phyloP scores from a whole-genome alignment of 2,797 vertebrate genomes.

The Mormyrus hasselquistii region DNA sequence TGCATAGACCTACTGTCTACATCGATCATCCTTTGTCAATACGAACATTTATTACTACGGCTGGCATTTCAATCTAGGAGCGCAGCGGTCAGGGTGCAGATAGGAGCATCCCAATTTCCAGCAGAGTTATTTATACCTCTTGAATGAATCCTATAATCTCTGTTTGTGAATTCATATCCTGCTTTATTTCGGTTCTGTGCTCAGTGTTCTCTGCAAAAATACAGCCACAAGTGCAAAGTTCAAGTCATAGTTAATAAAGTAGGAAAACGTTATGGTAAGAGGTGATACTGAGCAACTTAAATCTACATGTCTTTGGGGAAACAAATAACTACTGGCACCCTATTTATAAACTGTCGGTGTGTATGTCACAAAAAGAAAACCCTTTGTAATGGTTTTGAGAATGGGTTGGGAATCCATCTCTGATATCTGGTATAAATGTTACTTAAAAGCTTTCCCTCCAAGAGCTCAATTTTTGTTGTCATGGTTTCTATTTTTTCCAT shows the following conservation, averaged over 20 bases:
- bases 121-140: background rate
- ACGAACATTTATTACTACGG: background rate
- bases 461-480: background rate
- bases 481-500: background rate
- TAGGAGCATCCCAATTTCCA: background rate
- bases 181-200: background rate
- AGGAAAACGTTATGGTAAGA: background rate
- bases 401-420: background rate
- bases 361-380: background rate
- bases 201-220: background rate
- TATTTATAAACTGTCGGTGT: background rate
- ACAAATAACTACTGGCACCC: background rate
- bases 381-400: background rate
- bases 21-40: background rate
- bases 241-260: background rate
- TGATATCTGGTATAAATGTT: background rate
- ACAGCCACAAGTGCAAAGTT: background rate
- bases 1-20: background rate
- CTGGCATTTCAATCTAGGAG: background rate
- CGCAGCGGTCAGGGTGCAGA: background rate
- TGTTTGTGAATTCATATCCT: background rate
- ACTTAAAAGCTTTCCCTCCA: background rate
- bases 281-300: background rate
- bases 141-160: background rate
- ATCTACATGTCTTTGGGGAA: background rate